A percentile compares a stretch with the other conserved stretches of the same genome.
Conservation (phyloP, 92 coral and sea anemone genomes). For the Epizoanthus scotinus region DNA sequence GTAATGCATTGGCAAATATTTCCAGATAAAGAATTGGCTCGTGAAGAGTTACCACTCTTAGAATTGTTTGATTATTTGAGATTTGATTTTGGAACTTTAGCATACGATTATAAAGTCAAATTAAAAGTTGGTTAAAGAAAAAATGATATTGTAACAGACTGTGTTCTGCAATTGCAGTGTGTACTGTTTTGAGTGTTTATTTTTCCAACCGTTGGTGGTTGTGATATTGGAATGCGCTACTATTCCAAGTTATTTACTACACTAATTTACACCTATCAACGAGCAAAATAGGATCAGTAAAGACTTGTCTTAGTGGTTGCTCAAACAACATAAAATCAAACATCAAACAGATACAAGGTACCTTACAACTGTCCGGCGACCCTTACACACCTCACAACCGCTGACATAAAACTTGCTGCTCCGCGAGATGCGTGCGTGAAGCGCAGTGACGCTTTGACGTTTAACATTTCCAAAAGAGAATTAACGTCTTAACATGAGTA, state of each 20-base stretch:
- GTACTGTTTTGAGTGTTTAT: not conserved
- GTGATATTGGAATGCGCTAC: slow-evolving; percentile 34
- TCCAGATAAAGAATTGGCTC: not conserved
- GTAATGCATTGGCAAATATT: not conserved
- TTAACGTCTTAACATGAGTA: not conserved
- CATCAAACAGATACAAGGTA: not conserved
- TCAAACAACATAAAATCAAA: not conserved
- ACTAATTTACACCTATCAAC: not conserved
- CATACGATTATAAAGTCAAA: too few species aligned
- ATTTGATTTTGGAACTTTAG: too few species aligned
- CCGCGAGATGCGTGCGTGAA: not conserved
- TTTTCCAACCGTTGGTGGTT: slow-evolving; percentile 2
- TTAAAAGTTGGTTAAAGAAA: too few species aligned
- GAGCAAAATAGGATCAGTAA: not conserved
- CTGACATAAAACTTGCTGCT: too few species aligned
- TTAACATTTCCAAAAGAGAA: not conserved
- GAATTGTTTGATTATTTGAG: not conserved
- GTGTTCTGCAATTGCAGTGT: not conserved
- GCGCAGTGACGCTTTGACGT: not conserved
- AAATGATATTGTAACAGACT: too few species aligned
- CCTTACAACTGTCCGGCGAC: not conserved
- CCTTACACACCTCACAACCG: too few species aligned
- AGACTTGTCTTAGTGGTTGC: not conserved
- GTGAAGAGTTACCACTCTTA: not conserved
- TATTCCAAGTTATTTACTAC: slow-evolving; percentile 5